These are phyloP conservation scores for Aphelinus certus DNA, from an alignment of 1,140 invertebrate genomes.

Conservation along the genomic window DNA sequence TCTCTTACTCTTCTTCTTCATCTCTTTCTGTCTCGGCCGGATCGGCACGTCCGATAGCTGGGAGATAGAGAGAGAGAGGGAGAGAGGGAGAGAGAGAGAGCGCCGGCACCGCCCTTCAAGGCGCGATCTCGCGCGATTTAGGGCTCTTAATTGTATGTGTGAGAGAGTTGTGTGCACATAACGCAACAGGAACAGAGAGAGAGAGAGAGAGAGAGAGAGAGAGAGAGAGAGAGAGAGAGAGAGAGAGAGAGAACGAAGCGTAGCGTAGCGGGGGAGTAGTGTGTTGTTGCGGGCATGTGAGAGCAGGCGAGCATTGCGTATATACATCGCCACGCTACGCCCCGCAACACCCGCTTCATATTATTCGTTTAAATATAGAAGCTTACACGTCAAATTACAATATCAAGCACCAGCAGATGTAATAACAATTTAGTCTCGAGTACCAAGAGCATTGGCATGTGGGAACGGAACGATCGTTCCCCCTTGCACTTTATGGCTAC, in stretches of 20 bases:
- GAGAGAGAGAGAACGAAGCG: constrained; percentile 35
- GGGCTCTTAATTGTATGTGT: constrained; percentile 60
- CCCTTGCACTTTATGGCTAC: too few relatives aligned
- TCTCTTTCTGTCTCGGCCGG: neutral
- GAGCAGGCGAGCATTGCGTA: neutral
- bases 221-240: too few relatives aligned
- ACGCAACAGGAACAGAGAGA: too few relatives aligned
- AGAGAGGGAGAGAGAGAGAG: neutral
- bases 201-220: too few relatives aligned
- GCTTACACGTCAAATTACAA: too few relatives aligned
- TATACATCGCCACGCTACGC: neutral
- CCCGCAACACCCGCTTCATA: too few relatives aligned
- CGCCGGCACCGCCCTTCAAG: constrained; percentile 50
- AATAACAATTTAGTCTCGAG: too few relatives aligned
- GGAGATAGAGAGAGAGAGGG: constrained; percentile 49
- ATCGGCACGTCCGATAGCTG: constrained; percentile 44
- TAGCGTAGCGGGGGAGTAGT: constrained; percentile 47
- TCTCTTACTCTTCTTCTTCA: neutral
- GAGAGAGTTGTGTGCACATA: constrained; percentile 34
- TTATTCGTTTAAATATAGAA: too few relatives aligned
- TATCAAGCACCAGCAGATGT: too few relatives aligned
- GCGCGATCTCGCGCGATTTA: constrained; percentile 58
- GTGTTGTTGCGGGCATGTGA: neutral
- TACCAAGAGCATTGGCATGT: too few relatives aligned
- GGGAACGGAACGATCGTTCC: too few relatives aligned